Base-by-base conservation (phyloP, 2,888 invertebrate species). In the Cylloceria caligata region DNA sequence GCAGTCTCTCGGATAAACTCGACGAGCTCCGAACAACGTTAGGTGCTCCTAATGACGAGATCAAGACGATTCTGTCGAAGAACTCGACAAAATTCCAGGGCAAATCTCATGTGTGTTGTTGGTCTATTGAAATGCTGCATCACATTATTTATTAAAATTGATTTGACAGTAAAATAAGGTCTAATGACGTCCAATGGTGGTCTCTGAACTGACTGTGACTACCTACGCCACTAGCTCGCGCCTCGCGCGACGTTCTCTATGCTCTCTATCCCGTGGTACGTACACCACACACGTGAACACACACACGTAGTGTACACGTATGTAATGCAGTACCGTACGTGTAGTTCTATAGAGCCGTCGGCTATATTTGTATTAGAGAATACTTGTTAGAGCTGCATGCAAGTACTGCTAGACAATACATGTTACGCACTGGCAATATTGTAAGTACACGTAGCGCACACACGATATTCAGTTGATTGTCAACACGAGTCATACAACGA, bases 111-210 rank as follows among this genome's bases (percentile, higher is more conserved):
- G 42, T 30, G 64, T 42, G 16, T 52, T 13, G 1, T 42, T 19
- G 13, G 11, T 42, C 1, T 24, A 21, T n/a, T n/a, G 21, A 64
- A 13, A 39, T n/a, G 24, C 24, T 39, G 42, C 64, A 42, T 64
- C 39, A 42, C 42, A 64, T 64, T 42, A 64, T 64, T 64, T 42
- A 39, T 64, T 64, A 9, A 39, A 24, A 42, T 64, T 19, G 21
- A 64, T 42, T 64, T 64, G 36, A 64, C 64, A 39, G 34, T 64
- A 36, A 60, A 60, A 60, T 34, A 60, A 60, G 60, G 60, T 60
- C 60, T 34, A 60, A 60, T 60, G 60, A 60, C 60, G 60, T 19
- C 3, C 34, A 34, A 60, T 11, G 21, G 19, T 49, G 21, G 49
- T 49, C n/a, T 9, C 24, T 34, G 60, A 34, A 11, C 19, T 42